A percentile compares a stretch with the other conserved stretches of the same genome.
phyloP scores from a whole-genome alignment of 2,797 vertebrate species.

The Huso huso region DNA sequence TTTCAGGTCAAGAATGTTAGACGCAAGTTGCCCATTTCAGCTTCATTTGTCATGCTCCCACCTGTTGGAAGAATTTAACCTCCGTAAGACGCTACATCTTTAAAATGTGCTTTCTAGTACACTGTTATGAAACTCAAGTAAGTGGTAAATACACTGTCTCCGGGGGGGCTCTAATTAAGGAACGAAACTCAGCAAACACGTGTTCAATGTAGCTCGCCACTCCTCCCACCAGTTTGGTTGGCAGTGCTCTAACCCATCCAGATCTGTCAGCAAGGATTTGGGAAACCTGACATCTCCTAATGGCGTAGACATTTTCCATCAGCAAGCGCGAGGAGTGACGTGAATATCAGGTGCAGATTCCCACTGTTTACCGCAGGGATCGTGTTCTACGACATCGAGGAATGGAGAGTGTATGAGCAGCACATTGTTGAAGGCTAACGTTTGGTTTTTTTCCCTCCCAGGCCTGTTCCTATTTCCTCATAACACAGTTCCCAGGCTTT shows the following conservation, averaged over 20 bases:
- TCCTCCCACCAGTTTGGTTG: not conserved
- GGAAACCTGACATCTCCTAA: slow-evolving; percentile 12
- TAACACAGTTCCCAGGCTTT: too few species aligned
- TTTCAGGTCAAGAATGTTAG: not conserved
- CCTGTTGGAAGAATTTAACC: not conserved
- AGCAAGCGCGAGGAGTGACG: too few species aligned
- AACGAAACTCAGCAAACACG: slow-evolving; percentile 19
- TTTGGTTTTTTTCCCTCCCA: too few species aligned
- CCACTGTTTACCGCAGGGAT: too few species aligned
- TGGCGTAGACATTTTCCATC: slow-evolving; percentile 25
- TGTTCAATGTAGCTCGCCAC: slow-evolving; percentile 12
- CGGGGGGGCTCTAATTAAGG: slow-evolving; percentile 17
- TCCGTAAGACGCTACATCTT: not conserved
- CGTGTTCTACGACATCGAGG: too few species aligned
- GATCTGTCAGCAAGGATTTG: not conserved
- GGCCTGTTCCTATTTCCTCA: too few species aligned
- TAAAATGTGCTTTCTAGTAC: not conserved
- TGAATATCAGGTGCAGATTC: too few species aligned
- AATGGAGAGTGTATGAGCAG: too few species aligned
- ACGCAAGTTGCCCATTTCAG: not conserved
- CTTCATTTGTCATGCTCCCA: not conserved
- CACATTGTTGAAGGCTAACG: too few species aligned
- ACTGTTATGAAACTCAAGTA: slow-evolving; percentile 37
- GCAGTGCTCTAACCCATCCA: not conserved
- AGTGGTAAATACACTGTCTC: slow-evolving; percentile 27